phyloP scores from a whole-genome alignment of 1,140 invertebrate genomes.

The Cataglyphis hispanica region DNA sequence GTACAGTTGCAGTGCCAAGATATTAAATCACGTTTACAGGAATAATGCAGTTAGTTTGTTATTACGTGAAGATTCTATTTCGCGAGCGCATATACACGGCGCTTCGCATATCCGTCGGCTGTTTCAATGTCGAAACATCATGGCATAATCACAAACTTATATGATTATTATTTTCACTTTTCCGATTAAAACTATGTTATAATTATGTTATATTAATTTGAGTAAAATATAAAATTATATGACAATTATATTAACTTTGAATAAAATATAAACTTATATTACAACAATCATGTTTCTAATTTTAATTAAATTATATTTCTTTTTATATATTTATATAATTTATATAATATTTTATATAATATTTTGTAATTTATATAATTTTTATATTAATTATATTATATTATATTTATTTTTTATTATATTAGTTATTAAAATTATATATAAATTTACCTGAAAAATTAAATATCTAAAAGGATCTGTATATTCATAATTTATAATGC shows the following conservation, averaged over 20 bases:
- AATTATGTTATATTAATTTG: no score
- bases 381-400: no score
- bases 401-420: no score
- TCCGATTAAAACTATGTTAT: neutral
- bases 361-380: no score
- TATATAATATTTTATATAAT: no score
- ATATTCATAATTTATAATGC: slow-evolving; percentile 6
- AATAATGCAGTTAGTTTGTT: slow-evolving; percentile 64
- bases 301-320: no score
- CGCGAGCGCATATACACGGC: slow-evolving; percentile 37
- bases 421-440: no score
- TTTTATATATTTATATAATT: no score
- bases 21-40: slow-evolving; percentile 63
- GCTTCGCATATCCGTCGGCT: slow-evolving; percentile 27
- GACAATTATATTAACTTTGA: no score
- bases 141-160: slow-evolving; percentile 15
- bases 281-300: no score
- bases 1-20: slow-evolving; percentile 57
- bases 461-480: neutral
- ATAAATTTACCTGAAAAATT: neutral
- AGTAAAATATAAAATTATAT: no score
- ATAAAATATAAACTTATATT: no score
- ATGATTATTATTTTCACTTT: slow-evolving; percentile 32
- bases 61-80: slow-evolving; percentile 60
- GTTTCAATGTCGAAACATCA: slow-evolving; percentile 51